A percentile compares a stretch with the other conserved stretches of the same genome.
Evolutionary conservation across 2,797 vertebrate species (phyloP).

Genomic region (Ptychadena robeensis): DNA sequence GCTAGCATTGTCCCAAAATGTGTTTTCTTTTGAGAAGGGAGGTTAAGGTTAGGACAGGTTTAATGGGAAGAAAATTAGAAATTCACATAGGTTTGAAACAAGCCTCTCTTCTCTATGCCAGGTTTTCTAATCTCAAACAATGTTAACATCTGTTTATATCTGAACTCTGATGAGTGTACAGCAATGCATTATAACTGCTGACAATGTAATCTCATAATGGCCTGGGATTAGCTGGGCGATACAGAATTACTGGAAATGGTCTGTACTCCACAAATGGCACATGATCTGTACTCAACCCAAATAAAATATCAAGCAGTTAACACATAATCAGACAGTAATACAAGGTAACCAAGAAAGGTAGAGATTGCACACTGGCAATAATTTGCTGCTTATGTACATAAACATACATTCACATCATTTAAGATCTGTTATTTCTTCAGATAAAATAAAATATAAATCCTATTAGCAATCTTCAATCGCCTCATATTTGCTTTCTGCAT

Average conservation of each 20-base stretch:
- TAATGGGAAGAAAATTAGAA: too few species aligned
- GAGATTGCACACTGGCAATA: not conserved
- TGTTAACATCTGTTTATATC: not conserved
- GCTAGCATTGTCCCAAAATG: too few species aligned
- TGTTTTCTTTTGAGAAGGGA: too few species aligned
- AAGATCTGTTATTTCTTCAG: too few species aligned
- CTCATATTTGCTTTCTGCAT: too few species aligned
- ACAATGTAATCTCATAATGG: constrained; percentile 12
- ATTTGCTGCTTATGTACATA: too few species aligned
- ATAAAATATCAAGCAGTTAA: not conserved
- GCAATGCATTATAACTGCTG: not conserved
- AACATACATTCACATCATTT: not conserved
- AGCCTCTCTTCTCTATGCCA: not conserved
- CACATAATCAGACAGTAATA: not conserved
- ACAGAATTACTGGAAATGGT: constrained; percentile 8
- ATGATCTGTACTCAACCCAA: not conserved
- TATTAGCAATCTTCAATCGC: too few species aligned
- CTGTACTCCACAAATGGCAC: not conserved
- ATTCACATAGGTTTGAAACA: too few species aligned
- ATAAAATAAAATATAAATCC: too few species aligned
- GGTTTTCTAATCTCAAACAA: not conserved
- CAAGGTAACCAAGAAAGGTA: not conserved
- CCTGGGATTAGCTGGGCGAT: constrained; percentile 5
- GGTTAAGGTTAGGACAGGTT: too few species aligned
- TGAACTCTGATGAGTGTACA: not conserved